These are phyloP conservation scores for Drosophila rubida DNA, from an alignment of 2,888 invertebrate species.

Conservation along the genomic window DNA sequence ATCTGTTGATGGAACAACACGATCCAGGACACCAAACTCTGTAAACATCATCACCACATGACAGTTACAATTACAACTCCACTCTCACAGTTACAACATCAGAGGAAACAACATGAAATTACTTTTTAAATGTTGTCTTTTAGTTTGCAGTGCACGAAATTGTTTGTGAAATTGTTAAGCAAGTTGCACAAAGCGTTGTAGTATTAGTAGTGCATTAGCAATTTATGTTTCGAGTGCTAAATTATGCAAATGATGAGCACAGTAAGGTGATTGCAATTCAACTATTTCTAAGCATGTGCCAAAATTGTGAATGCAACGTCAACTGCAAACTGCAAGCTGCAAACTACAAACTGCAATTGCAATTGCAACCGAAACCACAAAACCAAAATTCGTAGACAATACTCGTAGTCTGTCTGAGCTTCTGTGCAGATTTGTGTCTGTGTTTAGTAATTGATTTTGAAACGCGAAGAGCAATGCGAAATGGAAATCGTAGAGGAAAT, in stretches of 20 bases:
- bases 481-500: conserved; percentile 16
- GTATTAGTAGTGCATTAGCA: conserved; percentile 12
- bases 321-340: conserved; percentile 17
- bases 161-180: neutral
- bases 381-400: conserved; percentile 52
- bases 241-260: conserved; percentile 60
- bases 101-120: conserved; percentile 16
- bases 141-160: conserved; percentile 18
- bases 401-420: conserved; percentile 1
- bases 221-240: conserved; percentile 38
- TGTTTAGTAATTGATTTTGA: conserved; percentile 63
- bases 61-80: conserved; percentile 19
- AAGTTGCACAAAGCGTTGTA: neutral
- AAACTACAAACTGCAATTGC: conserved; percentile 19
- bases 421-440: conserved; percentile 17
- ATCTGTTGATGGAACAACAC: conserved; percentile 27
- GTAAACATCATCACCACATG: conserved; percentile 41
- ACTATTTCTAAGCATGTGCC: conserved; percentile 42
- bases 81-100: conserved; percentile 17
- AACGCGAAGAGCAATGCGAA: conserved; percentile 37
- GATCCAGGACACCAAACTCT: conserved; percentile 16
- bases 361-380: conserved; percentile 49
- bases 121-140: neutral
- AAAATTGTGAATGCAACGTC: conserved; percentile 42
- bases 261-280: conserved; percentile 26